Base-by-base conservation (phyloP, 2,797 vertebrate species). In the Borostomias antarcticus region DNA sequence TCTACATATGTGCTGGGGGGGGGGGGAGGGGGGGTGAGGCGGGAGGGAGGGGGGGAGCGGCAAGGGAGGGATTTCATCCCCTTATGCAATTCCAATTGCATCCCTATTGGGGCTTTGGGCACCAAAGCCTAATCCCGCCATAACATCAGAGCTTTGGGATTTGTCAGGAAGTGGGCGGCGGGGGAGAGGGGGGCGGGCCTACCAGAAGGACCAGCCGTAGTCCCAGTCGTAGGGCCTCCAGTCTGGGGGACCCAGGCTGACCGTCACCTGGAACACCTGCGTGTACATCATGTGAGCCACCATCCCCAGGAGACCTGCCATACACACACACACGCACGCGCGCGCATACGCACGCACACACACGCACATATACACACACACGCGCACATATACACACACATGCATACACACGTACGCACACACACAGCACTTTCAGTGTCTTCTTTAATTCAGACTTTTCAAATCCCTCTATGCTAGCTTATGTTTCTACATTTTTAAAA, bases 251-350 rank as follows among this genome's bases (percentile, higher is more conserved):
- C 94, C 95, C 0, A 94, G 92, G 79, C 93, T 96, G 76, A 94
- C 95, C 0, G 95, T 96, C 70, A 94, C 93, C 82, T 95, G 94
- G 85, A 96, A 95, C 65, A 95, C 95, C 72, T 95, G 94, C 0
- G 94, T 95, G 83, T 96, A 96, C 95, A 96, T 96, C 91, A 96
- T 93, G 77, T 96, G 95, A 62, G 95, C 95, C 59, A 96, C 95
- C 95, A 96, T 96, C 9, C 95, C 96, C 61, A 98, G 85, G 72
- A 98, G 95, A 84, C 96, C 96, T 98, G 90, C 6, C 73, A 73
- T n/a, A 72, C 72, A 73, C 2, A 26, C 4, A 50, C 17, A 47
- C 15, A 63, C n/a, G 29, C 13, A 37, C 17, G 6, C 11, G 52
- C 4, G 13, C 30, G 19, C 9, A 4, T 8, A 54, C 21, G 5